Conservation (phyloP, 2,797 vertebrate species). For the Phoeniculus purpureus region DNA sequence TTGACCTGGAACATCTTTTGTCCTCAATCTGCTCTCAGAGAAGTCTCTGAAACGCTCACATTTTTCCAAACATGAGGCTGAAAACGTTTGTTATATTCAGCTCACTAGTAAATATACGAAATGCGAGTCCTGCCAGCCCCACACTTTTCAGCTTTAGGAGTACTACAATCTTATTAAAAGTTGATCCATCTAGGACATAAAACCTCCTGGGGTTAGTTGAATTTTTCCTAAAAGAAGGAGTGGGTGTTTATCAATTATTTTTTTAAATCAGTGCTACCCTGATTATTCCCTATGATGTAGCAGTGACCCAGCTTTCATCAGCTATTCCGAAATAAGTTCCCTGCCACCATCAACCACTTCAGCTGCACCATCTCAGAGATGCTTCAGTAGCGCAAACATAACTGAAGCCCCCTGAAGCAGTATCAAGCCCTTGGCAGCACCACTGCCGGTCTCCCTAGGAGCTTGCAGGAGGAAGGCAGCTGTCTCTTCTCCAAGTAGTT, state of each 20-base stretch:
- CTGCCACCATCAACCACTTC: not conserved
- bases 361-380: not conserved
- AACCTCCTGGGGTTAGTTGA: not conserved
- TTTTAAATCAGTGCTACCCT: not conserved
- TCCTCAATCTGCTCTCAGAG: not conserved
- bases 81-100: not conserved
- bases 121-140: not conserved
- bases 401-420: not conserved
- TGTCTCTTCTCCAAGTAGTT: not conserved
- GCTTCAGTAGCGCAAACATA: not conserved
- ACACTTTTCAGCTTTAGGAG: not conserved
- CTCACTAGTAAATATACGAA: not conserved
- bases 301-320: not conserved
- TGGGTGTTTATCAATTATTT: not conserved
- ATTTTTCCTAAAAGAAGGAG: not conserved
- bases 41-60: not conserved
- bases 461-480: not conserved
- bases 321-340: not conserved
- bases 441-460: not conserved
- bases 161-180: not conserved
- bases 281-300: not conserved
- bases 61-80: not conserved
- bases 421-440: not conserved
- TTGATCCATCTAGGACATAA: not conserved
- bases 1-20: not conserved